Conservation (phyloP, 1,140 invertebrate genomes). For the Orius laevigatus region DNA sequence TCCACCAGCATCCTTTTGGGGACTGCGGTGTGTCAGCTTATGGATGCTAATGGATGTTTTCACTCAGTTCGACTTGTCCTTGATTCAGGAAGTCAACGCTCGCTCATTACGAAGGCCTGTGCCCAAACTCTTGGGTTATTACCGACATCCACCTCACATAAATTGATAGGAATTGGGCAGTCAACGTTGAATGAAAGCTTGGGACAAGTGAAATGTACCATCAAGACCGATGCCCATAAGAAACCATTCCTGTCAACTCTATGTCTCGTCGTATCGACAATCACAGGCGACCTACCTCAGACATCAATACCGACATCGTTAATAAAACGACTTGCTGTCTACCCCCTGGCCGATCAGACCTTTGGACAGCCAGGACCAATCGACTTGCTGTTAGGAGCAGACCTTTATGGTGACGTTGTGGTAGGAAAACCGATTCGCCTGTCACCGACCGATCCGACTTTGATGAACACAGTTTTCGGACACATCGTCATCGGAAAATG, state of each 20-base stretch:
- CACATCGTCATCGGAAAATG: not conserved
- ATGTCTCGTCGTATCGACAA: not conserved
- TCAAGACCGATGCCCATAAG: not conserved
- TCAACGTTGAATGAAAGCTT: too few species aligned
- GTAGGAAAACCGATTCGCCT: too few species aligned
- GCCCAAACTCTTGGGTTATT: too few species aligned
- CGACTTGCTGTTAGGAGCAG: not conserved
- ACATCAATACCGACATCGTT: not conserved
- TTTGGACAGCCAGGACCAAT: not conserved
- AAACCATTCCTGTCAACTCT: not conserved
- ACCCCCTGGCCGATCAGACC: not conserved
- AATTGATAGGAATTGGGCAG: too few species aligned
- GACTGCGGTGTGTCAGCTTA: not conserved
- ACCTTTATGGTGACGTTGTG: not conserved
- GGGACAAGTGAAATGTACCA: too few species aligned
- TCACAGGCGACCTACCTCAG: not conserved
- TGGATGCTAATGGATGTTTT: not conserved
- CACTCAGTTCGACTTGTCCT: not conserved
- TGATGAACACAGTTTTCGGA: not conserved
- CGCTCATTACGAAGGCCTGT: not conserved
- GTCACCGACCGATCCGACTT: not conserved
- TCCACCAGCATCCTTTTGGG: not conserved
- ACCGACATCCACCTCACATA: too few species aligned
- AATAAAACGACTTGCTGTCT: not conserved
- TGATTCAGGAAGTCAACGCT: not conserved